Conservation (phyloP, 2,797 vertebrate species). For the Cirrhinus molitorella region DNA sequence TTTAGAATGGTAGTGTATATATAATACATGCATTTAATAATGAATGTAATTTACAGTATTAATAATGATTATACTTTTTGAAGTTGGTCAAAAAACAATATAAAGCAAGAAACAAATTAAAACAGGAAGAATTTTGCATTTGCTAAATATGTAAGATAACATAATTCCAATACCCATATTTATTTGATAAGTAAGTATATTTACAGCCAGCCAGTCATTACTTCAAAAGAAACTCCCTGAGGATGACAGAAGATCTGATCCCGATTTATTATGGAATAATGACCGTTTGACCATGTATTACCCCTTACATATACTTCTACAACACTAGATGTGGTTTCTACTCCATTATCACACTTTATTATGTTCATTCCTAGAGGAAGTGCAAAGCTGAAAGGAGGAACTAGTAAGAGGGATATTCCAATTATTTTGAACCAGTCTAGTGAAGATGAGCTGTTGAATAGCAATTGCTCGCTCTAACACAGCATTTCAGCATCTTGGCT, state of each 20-base stretch:
- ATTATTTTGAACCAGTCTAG: slow-evolving; percentile 27
- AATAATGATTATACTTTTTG: too few relatives aligned
- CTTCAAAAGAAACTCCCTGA: neutral
- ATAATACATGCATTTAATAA: too few relatives aligned
- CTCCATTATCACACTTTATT: neutral
- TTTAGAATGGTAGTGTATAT: too few relatives aligned
- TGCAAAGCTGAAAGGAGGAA: neutral
- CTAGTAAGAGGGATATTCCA: slow-evolving; percentile 21
- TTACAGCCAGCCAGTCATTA: neutral
- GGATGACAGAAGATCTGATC: neutral
- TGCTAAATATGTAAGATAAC: neutral
- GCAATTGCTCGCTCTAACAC: slow-evolving; percentile 10
- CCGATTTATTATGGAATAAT: neutral
- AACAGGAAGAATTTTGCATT: neutral
- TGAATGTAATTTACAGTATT: too few relatives aligned
- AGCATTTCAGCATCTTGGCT: slow-evolving; percentile 12
- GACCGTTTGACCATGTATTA: neutral
- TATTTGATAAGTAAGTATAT: slow-evolving; percentile 4
- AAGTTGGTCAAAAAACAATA: too few relatives aligned
- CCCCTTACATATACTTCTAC: neutral
- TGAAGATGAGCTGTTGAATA: slow-evolving; percentile 38
- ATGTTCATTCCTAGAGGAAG: neutral
- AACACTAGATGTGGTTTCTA: neutral
- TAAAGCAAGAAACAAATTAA: neutral
- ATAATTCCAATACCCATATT: neutral